Percentiles rank a stretch among this genome's conserved stretches.
Evolutionary conservation across 2,888 invertebrate species (phyloP).

Genomic region (Argyra leucocephala): DNA sequence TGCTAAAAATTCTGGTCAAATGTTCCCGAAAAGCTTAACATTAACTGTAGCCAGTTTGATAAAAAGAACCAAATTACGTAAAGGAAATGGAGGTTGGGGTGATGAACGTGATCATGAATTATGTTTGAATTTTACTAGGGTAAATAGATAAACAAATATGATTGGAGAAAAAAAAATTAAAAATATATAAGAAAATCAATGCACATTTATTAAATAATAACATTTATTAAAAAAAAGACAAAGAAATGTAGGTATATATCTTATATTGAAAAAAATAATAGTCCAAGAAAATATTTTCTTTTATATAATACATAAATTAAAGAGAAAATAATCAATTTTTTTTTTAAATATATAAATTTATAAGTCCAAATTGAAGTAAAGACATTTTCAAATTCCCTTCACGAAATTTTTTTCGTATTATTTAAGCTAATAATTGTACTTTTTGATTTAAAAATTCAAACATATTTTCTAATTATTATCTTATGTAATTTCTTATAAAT

Average conservation of each 20-base stretch:
- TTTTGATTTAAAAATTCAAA: too few relatives aligned
- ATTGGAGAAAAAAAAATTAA: slow-evolving; percentile 16
- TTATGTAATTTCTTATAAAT: too few relatives aligned
- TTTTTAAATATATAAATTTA: background rate
- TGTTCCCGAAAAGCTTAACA: slow-evolving; percentile 62
- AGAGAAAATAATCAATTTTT: background rate
- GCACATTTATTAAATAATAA: background rate
- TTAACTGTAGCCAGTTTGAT: slow-evolving; percentile 57
- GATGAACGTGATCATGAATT: slow-evolving; percentile 75
- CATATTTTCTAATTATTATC: too few relatives aligned
- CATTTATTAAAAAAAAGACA: background rate
- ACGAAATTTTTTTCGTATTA: too few relatives aligned
- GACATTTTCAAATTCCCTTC: too few relatives aligned
- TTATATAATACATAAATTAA: background rate
- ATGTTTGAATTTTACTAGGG: slow-evolving; percentile 62
- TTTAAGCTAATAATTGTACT: background rate
- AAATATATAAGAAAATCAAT: slow-evolving; percentile 11
- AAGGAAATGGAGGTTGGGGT: slow-evolving; percentile 97
- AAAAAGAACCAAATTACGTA: slow-evolving; percentile 65
- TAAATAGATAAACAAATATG: slow-evolving; percentile 31
- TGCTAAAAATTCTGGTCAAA: slow-evolving; percentile 52
- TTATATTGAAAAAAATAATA: background rate
- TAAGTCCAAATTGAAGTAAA: too few relatives aligned
- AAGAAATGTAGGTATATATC: background rate
- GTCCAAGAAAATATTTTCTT: background rate